phyloP scores from a whole-genome alignment of 2,888 invertebrate species.

The Drosophila hamatofila region DNA sequence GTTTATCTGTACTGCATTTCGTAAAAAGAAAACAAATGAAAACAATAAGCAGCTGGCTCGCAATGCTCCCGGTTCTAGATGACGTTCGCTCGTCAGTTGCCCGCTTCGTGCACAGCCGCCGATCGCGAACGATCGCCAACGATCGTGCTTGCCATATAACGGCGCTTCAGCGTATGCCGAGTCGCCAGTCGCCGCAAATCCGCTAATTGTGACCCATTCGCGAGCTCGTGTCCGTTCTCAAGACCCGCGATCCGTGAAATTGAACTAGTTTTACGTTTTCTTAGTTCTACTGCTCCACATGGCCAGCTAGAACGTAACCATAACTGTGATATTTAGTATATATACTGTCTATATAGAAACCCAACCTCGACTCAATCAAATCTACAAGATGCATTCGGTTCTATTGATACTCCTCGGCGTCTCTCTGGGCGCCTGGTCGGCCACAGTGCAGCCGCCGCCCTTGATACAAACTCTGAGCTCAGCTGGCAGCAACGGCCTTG shows the following conservation, averaged over 20 bases:
- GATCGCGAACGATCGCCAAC: constrained; percentile 4
- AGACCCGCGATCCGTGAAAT: constrained; percentile 6
- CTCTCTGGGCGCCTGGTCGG: constrained; percentile 40
- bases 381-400: constrained; percentile 42
- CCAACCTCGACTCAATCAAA: constrained; percentile 12
- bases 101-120: constrained; percentile 44
- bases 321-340: constrained; percentile 41
- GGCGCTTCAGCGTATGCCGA: constrained; percentile 58
- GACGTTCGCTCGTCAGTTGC: constrained; percentile 24
- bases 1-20: constrained; percentile 61
- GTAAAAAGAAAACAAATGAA: constrained; percentile 6
- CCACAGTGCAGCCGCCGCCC: constrained; percentile 72
- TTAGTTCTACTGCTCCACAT: constrained; percentile 17
- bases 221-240: constrained; percentile 8
- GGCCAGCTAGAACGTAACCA: constrained; percentile 38
- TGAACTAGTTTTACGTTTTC: neutral
- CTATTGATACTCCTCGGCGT: constrained; percentile 29
- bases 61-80: constrained; percentile 19
- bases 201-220: constrained; percentile 57
- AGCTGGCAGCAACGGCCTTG: constrained; percentile 70
- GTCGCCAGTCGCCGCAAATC: constrained; percentile 62
- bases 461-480: constrained; percentile 68
- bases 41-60: constrained; percentile 1
- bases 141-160: constrained; percentile 63
- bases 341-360: constrained; percentile 7